Evolutionary conservation across 2,113 vertebrate genomes (phyloP), one percentile per base, ranked within the genome.

Genomic region (Hydrolagus affinis): DNA sequence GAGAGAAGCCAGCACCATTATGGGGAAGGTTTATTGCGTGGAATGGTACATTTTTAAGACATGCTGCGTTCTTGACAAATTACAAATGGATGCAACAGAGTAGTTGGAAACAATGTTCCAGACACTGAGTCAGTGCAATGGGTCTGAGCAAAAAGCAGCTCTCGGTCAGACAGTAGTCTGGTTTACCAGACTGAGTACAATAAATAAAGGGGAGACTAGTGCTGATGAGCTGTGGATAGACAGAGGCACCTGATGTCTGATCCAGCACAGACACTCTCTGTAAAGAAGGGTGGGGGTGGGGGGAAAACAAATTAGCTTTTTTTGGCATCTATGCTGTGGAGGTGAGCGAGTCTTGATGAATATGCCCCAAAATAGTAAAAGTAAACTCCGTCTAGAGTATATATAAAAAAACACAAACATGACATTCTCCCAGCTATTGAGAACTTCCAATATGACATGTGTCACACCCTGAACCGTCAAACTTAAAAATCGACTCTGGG

Each of bases 121-220:
- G 77, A 80, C 77, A 80, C 21, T 80, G 77, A 80, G 77, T 64
- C 77, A 80, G 77, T 57, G 56, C 11, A 78, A 62, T 62, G 76
- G 10, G 59, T 28, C 77, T 80, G n/a, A 64, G 77, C 1, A 23
- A 23, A 80, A 80, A n/a, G 57, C 76, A 78, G 59, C 62, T 62
- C 76, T 11, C 11, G 25, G 59, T 80, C 77, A 80, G 77, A 64
- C 77, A 28, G 59, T 60, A 28, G 77, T 80, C 59, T 80, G 77
- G 59, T 12, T 64, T 57, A n/a, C 12, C 77, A 80, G 59, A 77
- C 75, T 6, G 14, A 1, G n/a, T 57, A 80, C 59, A 80, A 80
- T 80, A 64, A 30, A 80, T 25, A 80, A 80, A 80, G 76, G n/a
- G 17, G 4, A 8, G 14, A 23, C 57, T 19, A 62, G 75, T 57